Percentiles rank a stretch among this genome's conserved stretches.
Evolutionary conservation across 2,797 vertebrate genomes (phyloP).

Genomic region (Dicrostonyx torquatus): DNA sequence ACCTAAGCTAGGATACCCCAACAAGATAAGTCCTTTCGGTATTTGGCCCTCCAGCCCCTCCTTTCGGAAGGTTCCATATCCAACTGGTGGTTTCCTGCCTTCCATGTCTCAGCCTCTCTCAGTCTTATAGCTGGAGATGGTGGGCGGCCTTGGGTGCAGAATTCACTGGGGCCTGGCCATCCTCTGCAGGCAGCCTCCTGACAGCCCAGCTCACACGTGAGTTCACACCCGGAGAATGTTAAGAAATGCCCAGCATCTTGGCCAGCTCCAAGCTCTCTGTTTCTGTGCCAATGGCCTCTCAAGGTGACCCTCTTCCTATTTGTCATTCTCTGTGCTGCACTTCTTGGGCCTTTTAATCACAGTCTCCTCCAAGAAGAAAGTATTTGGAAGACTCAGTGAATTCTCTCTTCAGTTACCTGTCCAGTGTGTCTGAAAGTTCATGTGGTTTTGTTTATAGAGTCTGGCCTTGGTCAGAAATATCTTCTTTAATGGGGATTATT

Average conservation of each 20-base stretch:
- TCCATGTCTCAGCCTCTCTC: background rate
- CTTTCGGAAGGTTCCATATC: background rate
- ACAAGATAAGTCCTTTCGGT: background rate
- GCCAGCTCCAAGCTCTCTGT: conserved; percentile 58
- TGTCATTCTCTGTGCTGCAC: conserved; percentile 46
- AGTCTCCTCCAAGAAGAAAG: conserved; percentile 42
- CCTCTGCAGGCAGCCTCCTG: background rate
- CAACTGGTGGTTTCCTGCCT: background rate
- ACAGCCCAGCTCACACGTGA: conserved; percentile 48
- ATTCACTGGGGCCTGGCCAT: background rate
- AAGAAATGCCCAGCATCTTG: conserved; percentile 58
- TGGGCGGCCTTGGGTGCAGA: conserved; percentile 28
- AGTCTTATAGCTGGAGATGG: background rate
- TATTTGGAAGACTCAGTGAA: conserved; percentile 35
- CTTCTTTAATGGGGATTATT: conserved; percentile 37
- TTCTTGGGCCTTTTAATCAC: conserved; percentile 68
- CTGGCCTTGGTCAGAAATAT: conserved; percentile 48
- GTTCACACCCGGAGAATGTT: conserved; percentile 74
- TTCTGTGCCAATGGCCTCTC: conserved; percentile 63
- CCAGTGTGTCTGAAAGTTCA: background rate
- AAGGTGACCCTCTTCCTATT: conserved; percentile 65
- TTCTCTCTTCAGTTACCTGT: conserved; percentile 5
- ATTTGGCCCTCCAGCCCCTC: background rate
- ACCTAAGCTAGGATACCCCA: background rate
- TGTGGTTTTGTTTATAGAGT: conserved; percentile 56